Percentiles rank a stretch among this genome's conserved stretches.
Evolutionary conservation across 2,888 invertebrate genomes (phyloP).

Genomic region (Polydrusus tereticollis): DNA sequence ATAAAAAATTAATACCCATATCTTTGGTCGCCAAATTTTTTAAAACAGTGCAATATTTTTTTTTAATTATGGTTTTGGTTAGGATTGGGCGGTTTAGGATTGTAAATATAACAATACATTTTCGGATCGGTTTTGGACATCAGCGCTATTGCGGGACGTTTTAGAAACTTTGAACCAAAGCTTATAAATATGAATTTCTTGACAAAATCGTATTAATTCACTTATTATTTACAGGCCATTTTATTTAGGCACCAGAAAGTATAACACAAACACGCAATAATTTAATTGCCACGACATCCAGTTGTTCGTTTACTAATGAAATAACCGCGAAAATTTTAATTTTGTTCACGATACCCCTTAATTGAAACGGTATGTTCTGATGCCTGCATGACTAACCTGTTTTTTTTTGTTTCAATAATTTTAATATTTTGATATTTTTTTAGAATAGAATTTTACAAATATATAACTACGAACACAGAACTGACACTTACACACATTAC

Average conservation of each 20-base stretch:
- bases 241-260: background rate
- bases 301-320: conserved; percentile 28
- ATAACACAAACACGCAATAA: background rate
- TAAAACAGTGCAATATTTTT: no score
- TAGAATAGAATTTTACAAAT: conserved; percentile 38
- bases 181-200: no score
- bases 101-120: no score
- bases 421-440: conserved; percentile 12
- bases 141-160: no score
- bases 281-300: background rate
- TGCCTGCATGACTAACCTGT: conserved; percentile 34
- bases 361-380: conserved; percentile 22
- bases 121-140: no score
- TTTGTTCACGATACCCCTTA: background rate
- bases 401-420: conserved; percentile 11
- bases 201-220: no score
- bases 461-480: conserved; percentile 36
- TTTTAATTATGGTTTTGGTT: no score
- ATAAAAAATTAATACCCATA: no score
- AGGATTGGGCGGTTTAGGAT: no score
- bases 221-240: background rate
- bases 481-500: conserved; percentile 60
- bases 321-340: background rate
- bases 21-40: no score
- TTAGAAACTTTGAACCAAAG: no score